Evolutionary conservation across 2,113 vertebrate genomes (phyloP).

Genomic region (Oplegnathus fasciatus): DNA sequence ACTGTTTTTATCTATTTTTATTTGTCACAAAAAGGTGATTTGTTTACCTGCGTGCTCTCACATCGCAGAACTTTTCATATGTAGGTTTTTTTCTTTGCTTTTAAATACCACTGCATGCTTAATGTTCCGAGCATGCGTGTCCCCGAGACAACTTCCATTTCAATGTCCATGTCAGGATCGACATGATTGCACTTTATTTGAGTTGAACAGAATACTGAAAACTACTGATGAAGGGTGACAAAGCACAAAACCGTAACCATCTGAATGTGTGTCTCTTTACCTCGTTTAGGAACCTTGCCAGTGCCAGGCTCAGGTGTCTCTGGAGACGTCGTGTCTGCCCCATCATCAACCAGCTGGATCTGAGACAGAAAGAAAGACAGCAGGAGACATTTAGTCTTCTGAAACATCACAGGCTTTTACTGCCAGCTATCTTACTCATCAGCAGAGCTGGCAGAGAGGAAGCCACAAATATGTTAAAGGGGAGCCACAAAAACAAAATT

Average conservation of each 20-base stretch:
- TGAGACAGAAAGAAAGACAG: constrained; percentile 65
- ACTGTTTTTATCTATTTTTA: background rate
- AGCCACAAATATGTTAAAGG: background rate
- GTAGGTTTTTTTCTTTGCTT: background rate
- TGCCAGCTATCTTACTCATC: background rate
- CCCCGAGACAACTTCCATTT: background rate
- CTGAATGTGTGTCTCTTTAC: constrained; percentile 74
- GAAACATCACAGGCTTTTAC: background rate
- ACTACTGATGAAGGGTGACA: background rate
- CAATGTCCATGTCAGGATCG: background rate
- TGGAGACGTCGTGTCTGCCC: constrained; percentile 94
- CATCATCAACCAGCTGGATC: constrained; percentile 97
- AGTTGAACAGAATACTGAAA: constrained; percentile 6
- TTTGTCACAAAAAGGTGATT: background rate
- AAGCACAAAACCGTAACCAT: constrained; percentile 1
- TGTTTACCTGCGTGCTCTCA: background rate
- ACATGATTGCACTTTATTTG: background rate
- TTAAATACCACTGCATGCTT: constrained; percentile 4
- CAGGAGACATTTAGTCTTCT: background rate
- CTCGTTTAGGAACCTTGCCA: constrained; percentile 92
- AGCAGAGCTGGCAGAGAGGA: background rate
- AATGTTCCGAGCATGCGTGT: background rate
- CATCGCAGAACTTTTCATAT: background rate
- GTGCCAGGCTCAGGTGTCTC: constrained; percentile 91
- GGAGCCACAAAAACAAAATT: background rate